Conservation (phyloP, 2,797 vertebrate species). For the Gallinago solitaria region DNA sequence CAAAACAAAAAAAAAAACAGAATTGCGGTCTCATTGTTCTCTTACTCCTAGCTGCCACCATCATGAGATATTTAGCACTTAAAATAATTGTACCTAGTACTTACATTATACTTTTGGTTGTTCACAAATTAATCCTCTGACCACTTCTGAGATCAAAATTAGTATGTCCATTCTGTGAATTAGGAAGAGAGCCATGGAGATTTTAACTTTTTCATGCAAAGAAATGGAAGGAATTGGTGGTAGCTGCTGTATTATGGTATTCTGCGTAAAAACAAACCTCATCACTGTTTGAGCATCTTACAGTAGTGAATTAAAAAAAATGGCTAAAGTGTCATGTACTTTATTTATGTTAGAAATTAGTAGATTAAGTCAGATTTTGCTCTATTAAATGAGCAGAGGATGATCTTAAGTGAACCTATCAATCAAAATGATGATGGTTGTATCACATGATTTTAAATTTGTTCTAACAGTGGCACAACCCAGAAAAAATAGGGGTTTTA, state of each 20-base stretch:
- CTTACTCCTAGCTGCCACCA: not conserved
- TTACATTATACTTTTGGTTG: not conserved
- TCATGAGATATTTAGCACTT: not conserved
- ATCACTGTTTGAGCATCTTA: not conserved
- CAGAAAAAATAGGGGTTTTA: not conserved
- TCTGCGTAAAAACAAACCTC: not conserved
- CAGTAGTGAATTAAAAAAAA: not conserved
- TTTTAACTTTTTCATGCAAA: not conserved
- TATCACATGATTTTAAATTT: not conserved
- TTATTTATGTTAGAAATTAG: not conserved
- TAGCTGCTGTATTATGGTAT: not conserved
- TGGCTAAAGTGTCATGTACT: not conserved
- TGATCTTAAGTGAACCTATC: not conserved
- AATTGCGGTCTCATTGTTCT: not conserved
- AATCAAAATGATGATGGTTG: not conserved
- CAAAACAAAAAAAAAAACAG: not conserved
- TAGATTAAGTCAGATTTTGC: not conserved
- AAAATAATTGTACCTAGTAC: constrained; percentile 15
- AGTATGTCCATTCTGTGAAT: not conserved
- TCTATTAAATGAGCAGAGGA: not conserved
- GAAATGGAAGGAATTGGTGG: not conserved
- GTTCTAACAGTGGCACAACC: not conserved
- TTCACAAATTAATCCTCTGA: not conserved
- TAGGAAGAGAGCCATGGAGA: not conserved
- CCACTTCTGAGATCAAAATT: not conserved